A percentile compares a stretch with the other conserved stretches of the same genome.
phyloP scores from a whole-genome alignment of 2,888 invertebrate species.

The Ligdia adustata region DNA sequence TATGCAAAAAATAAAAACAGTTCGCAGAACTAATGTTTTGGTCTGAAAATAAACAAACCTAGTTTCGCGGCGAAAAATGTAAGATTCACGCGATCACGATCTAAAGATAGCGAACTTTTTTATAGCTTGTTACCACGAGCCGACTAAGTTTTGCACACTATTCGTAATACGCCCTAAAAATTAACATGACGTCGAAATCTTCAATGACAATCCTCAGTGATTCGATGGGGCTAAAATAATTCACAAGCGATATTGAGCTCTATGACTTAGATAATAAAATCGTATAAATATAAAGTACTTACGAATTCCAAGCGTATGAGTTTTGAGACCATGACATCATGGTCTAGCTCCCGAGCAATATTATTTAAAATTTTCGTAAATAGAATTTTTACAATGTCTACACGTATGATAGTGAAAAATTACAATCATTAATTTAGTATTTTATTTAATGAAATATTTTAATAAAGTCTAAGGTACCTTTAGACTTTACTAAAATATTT shows the following conservation, averaged over 20 bases:
- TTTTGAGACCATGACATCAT: conserved; percentile 34
- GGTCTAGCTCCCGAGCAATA: conserved; percentile 27
- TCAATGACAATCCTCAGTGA: conserved; percentile 33
- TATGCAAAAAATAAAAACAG: too few relatives aligned
- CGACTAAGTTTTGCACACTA: conserved; percentile 27
- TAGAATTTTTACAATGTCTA: conserved; percentile 12
- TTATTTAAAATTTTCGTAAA: too few relatives aligned
- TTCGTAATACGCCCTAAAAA: conserved; percentile 30
- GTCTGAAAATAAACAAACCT: too few relatives aligned
- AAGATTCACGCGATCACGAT: too few relatives aligned
- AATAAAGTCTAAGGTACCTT: too few relatives aligned
- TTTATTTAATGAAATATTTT: too few relatives aligned
- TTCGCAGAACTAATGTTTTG: too few relatives aligned
- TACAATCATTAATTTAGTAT: not conserved
- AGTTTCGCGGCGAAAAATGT: too few relatives aligned
- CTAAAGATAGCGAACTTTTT: not conserved
- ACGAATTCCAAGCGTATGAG: conserved; percentile 29
- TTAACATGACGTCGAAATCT: conserved; percentile 27
- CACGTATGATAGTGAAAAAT: not conserved
- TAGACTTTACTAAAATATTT: too few relatives aligned
- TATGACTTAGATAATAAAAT: conserved; percentile 23
- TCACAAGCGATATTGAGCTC: conserved; percentile 22
- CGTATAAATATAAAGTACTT: conserved; percentile 15
- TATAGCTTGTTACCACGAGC: conserved; percentile 20
- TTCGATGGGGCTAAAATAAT: conserved; percentile 30